A percentile compares a stretch with the other conserved stretches of the same genome.
Conservation (phyloP, 2,888 invertebrate species). For the Drosophila kuntzei region DNA sequence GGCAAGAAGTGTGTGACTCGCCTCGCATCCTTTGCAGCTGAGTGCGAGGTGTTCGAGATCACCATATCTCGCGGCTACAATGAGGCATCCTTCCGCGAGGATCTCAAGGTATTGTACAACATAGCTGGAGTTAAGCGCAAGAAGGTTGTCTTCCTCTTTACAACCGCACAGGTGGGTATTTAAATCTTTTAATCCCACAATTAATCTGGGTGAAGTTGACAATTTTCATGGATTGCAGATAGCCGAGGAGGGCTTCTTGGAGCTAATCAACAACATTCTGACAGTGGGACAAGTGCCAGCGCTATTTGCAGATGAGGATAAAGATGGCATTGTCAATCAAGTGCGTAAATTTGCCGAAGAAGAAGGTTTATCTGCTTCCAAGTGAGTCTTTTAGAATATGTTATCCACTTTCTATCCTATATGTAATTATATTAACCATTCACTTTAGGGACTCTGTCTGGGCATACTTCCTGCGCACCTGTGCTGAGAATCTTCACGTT, state of each 20-base stretch:
- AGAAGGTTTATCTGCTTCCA: constrained; percentile 90
- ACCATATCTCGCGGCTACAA: constrained; percentile 94
- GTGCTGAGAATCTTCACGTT: constrained; percentile 94
- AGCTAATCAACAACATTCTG: constrained; percentile 95
- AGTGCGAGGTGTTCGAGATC: constrained; percentile 93
- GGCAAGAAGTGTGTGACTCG: constrained; percentile 94
- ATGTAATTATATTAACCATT: no score
- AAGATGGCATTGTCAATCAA: constrained; percentile 91
- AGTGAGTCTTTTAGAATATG: constrained; percentile 85
- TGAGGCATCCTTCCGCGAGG: constrained; percentile 93
- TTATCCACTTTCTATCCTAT: background rate
- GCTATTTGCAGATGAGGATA: constrained; percentile 94
- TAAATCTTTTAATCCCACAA: no score
- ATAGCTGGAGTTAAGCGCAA: constrained; percentile 92
- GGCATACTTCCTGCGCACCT: constrained; percentile 92
- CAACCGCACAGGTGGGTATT: constrained; percentile 89
- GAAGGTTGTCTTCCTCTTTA: constrained; percentile 93
- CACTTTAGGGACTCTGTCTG: constrained; percentile 91
- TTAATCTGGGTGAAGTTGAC: background rate
- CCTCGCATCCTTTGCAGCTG: constrained; percentile 93
- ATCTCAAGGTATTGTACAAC: constrained; percentile 92
- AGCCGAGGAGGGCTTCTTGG: constrained; percentile 93
- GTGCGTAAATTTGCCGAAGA: constrained; percentile 90
- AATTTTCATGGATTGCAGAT: constrained; percentile 85
- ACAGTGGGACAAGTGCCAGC: constrained; percentile 95